Conservation (phyloP, 2,113 vertebrate genomes). For the Donacobius atricapilla region DNA sequence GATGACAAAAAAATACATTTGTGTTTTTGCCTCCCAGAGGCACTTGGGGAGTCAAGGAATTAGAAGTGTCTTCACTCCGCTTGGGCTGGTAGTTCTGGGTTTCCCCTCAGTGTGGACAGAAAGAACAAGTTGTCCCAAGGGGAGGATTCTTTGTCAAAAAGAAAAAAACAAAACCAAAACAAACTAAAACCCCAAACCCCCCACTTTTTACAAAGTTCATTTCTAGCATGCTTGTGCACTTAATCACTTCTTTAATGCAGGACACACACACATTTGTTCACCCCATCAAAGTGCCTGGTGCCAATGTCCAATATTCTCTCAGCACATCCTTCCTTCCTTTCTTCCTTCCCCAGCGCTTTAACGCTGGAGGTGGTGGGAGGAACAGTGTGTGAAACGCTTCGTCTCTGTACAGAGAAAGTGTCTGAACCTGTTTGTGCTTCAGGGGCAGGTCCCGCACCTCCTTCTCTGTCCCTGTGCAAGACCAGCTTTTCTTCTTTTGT, state of each 20-base stretch:
- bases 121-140: background rate
- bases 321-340: background rate
- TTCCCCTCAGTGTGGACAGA: background rate
- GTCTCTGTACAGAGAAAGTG: background rate
- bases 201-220: fast-evolving
- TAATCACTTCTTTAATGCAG: background rate
- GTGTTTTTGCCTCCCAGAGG: too few relatives aligned
- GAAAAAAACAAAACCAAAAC: background rate
- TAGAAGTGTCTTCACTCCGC: background rate
- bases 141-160: background rate
- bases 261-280: background rate
- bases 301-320: background rate
- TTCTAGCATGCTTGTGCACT: background rate
- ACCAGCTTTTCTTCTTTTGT: conserved; percentile 15
- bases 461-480: background rate
- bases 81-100: background rate
- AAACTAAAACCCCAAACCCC: fast-evolving
- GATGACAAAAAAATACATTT: too few relatives aligned
- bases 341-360: background rate
- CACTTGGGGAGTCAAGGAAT: background rate
- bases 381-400: background rate
- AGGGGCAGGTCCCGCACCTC: background rate
- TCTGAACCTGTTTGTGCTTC: background rate
- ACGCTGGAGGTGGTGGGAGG: background rate
- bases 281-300: background rate